Base-by-base conservation (phyloP, 2,797 vertebrate species). In the Distichodus sexfasciatus region DNA sequence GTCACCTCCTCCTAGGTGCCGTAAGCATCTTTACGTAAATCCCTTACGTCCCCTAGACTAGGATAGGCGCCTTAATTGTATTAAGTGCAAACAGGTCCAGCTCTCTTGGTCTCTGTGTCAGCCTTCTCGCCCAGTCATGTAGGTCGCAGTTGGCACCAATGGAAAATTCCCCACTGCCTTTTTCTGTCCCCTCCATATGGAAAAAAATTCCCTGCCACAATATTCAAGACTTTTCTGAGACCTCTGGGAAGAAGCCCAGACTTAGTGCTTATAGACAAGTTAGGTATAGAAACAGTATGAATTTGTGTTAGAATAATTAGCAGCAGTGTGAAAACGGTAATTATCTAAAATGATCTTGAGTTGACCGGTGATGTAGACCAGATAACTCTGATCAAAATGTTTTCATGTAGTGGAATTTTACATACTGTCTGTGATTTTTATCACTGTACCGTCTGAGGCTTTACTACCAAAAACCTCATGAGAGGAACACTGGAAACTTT, bases 1-100 rank as follows among this genome's bases (percentile, higher is more conserved):
- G 60, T 50, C 44, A 31, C 67, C 69, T 55, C 50, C 65, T 72
- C 74, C 59, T 54, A 57, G 53, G 26, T 46, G 14, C 54, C 62
- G 6, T 88, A 89, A 90, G 86, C 87, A 85, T 80, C 85, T 85
- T 76, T 62, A 3, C 24, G 72, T 69, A 87, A 88, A 89, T 89
- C 86, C 85, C 35, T 12, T 43, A 31, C 83, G 86, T 88, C 35
- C 87, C 78, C 71, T 71, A 72, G 75, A 87, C 33, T 1, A 54
- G 71, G 82, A 80, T 87, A 79, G 85, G 78, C 57, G 54, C 33
- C 26, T n/a, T 87, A 81, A 87, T 81, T 82, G 61, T 76, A 82
- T 87, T 86, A 83, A 48, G 58, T 4, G 3, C 9, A 17, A 71
- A 69, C 55, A 31, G 60, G 26, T 24, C 29, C 23, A n/a, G 51